Conservation (phyloP, 1,140 invertebrate species). For the Bombus vancouverensis region DNA sequence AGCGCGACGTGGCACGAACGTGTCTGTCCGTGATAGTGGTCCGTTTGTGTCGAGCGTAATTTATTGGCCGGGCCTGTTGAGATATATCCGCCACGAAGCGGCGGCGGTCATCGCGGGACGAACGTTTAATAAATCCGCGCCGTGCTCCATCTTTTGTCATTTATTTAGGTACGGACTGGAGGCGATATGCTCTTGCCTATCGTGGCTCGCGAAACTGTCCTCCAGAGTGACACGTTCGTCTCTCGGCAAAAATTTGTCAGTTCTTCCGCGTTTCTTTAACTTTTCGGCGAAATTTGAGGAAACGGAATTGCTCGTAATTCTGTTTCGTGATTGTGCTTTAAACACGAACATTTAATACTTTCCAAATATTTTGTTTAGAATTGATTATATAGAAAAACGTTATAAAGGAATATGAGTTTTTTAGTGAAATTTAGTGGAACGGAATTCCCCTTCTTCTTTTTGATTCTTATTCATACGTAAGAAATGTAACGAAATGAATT, state of each 20-base stretch:
- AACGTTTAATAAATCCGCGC: conserved; percentile 27
- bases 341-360: not conserved
- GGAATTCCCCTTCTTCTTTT: not conserved
- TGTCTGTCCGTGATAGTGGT: conserved; percentile 74
- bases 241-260: not conserved
- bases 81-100: conserved; percentile 60
- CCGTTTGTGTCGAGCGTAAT: conserved; percentile 68
- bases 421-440: not conserved
- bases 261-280: not conserved
- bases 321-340: not conserved
- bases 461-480: not conserved
- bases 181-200: not conserved
- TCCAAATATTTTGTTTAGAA: not conserved
- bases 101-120: conserved; percentile 38
- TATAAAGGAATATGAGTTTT: too few species aligned
- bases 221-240: not conserved
- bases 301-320: not conserved
- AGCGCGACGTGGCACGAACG: conserved; percentile 67
- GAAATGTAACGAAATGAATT: not conserved
- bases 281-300: too few species aligned
- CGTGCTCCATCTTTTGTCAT: conserved; percentile 10
- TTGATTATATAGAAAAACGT: too few species aligned
- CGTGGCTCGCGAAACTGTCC: not conserved
- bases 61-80: conserved; percentile 67
- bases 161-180: not conserved